These are phyloP conservation scores for Coendou prehensilis DNA, from an alignment of 2,797 vertebrate genomes.

Conservation along the genomic window DNA sequence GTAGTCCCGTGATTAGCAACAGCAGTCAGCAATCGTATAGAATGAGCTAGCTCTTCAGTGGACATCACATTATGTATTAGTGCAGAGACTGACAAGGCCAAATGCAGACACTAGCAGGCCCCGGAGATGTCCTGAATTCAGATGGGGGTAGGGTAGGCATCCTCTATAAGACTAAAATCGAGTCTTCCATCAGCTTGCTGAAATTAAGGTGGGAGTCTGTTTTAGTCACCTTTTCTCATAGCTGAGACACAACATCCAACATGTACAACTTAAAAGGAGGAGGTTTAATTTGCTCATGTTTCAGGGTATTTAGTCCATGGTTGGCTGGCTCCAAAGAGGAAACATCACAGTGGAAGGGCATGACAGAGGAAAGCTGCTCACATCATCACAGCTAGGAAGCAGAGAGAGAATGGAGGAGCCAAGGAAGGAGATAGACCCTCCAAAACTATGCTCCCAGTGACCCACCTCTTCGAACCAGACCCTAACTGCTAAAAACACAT, in stretches of 20 bases:
- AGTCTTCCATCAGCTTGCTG: not conserved
- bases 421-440: not conserved
- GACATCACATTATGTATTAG: fast-evolving
- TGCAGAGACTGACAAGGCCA: not conserved
- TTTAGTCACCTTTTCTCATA: not conserved
- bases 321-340: not conserved
- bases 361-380: not conserved
- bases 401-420: not conserved
- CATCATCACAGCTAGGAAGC: not conserved
- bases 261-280: not conserved
- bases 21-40: not conserved
- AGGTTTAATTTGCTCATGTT: not conserved
- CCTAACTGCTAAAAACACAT: not conserved
- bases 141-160: fast-evolving
- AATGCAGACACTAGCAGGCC: not conserved
- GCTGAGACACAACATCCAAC: not conserved
- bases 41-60: not conserved
- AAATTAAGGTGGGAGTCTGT: not conserved
- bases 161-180: not conserved
- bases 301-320: not conserved
- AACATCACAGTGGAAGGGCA: not conserved
- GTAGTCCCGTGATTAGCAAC: not conserved
- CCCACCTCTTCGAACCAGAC: not conserved
- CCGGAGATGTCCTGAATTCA: not conserved
- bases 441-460: not conserved